Evolutionary conservation across 2,797 vertebrate species (phyloP), one percentile per base, ranked within the genome.

Genomic region (Sciaenops ocellatus): DNA sequence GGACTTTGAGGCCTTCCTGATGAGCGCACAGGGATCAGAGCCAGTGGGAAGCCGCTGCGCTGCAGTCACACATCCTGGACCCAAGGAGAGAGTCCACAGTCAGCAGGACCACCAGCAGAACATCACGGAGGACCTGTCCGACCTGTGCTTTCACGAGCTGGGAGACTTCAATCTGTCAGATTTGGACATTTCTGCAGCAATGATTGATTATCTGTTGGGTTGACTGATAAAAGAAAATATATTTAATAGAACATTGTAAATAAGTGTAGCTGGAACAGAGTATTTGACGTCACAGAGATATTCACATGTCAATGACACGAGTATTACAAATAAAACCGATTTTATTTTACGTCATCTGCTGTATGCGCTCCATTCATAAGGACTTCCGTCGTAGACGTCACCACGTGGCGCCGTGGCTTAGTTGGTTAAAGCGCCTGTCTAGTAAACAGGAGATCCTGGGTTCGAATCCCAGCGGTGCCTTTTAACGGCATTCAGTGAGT

Each of bases 371-470:
- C 0, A 3, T 48, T 76, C 0, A 83, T 83, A 65, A 26, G 0
- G 0, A 0, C 1, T 34, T 0, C 0, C 54, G 0, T 0, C 1
- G 0, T 0, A 0, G 0, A 0, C 0, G 0, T 0, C 15, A 13
- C 52, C 89, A 88, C 50, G 48, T 47, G 94, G 94, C 90, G 94
- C 91, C 92, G 93, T 95, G 93, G 93, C 94, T 95, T 94, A 94
- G 94, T 81, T 94, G 93, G 93, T 94, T 94, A 94, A 95, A 95
- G 93, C 92, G 93, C 93, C 93, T 94, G 94, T 94, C 92, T 94
- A 94, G 93, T 95, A 94, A 94, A 94, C 93, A 94, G 94, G 94
- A 95, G 94, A 95, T 94, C 94, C 93, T 93, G 94, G 92, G 93
- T 95, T 94, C 93, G 90, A 95, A 95, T 95, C 93, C 90, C 93